Evolutionary conservation across 2,888 invertebrate genomes (phyloP).

Genomic region (Drosophila pseudotalamancana): DNA sequence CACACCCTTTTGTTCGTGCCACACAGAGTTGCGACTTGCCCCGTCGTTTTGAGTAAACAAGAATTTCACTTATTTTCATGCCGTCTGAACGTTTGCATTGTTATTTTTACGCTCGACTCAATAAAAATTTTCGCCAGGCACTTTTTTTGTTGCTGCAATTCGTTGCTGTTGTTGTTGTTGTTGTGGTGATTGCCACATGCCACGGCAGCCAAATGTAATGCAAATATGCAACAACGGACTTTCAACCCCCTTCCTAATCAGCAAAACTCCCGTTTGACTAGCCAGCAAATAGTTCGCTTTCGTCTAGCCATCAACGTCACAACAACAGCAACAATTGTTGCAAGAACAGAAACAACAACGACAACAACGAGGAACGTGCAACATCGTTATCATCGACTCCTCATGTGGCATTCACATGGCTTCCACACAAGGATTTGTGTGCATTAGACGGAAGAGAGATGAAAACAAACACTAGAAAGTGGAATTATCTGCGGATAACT

Average conservation of each 20-base stretch:
- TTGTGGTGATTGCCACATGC: conserved; percentile 62
- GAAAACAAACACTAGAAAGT: too few species aligned
- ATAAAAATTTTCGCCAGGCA: conserved; percentile 67
- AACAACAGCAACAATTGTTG: conserved; percentile 27
- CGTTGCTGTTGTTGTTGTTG: conserved; percentile 12
- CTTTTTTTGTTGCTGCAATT: conserved; percentile 4
- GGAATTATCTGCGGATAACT: too few species aligned
- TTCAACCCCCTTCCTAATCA: conserved; percentile 51
- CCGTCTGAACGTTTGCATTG: conserved; percentile 73
- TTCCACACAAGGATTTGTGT: conserved; percentile 71
- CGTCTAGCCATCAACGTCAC: conserved; percentile 48
- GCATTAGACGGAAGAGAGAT: conserved; percentile 31
- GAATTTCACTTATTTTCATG: conserved; percentile 79
- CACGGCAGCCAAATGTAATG: conserved; percentile 72
- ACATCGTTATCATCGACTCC: conserved; percentile 71
- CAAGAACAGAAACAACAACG: conserved; percentile 18
- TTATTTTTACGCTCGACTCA: conserved; percentile 79
- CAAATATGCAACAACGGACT: conserved; percentile 67
- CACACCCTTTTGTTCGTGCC: not conserved
- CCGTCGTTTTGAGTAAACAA: conserved; percentile 72
- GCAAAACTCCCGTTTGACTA: conserved; percentile 16
- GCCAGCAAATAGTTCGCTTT: conserved; percentile 60
- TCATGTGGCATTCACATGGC: conserved; percentile 66
- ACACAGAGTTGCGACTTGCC: conserved; percentile 27
- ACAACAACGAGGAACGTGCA: conserved; percentile 12